Percentiles rank a stretch among this genome's conserved stretches.
Evolutionary conservation across 2,113 vertebrate species (phyloP).

Genomic region (Apodemus speciosus): DNA sequence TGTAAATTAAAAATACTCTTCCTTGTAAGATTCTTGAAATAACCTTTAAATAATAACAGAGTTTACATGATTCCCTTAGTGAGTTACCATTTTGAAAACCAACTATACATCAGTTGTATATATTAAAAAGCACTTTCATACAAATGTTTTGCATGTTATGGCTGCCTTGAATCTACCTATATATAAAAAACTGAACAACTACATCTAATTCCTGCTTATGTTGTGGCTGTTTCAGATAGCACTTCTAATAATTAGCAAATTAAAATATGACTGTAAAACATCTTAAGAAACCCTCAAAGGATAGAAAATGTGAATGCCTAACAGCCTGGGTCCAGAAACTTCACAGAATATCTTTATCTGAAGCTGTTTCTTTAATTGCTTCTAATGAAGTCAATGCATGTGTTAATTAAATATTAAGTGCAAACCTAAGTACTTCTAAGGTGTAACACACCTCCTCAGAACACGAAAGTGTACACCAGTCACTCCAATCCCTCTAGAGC

Average conservation of each 20-base stretch:
- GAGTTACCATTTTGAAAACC: conserved; percentile 16
- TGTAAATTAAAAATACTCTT: background rate
- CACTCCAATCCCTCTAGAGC: background rate
- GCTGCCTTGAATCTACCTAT: background rate
- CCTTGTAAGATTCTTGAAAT: background rate
- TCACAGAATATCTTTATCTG: conserved; percentile 64
- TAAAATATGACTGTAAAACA: conserved; percentile 66
- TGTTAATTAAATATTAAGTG: conserved; percentile 74
- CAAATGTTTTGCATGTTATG: background rate
- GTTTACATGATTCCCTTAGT: background rate
- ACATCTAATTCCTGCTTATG: conserved; percentile 47
- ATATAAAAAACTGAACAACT: conserved; percentile 50
- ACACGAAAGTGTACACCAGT: too few relatives aligned
- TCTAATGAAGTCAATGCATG: conserved; percentile 66
- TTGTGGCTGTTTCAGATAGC: conserved; percentile 35
- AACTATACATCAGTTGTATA: background rate
- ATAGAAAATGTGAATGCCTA: conserved; percentile 30
- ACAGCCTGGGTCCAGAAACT: conserved; percentile 29
- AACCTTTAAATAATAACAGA: conserved; percentile 36
- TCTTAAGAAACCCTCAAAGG: conserved; percentile 47
- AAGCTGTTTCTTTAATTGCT: conserved; percentile 73
- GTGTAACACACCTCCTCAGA: background rate
- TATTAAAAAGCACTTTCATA: background rate
- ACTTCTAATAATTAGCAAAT: conserved; percentile 70
- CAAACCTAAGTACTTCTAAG: conserved; percentile 53